Evolutionary conservation across 2,888 invertebrate species (phyloP).

Genomic region (Philereme transversata): DNA sequence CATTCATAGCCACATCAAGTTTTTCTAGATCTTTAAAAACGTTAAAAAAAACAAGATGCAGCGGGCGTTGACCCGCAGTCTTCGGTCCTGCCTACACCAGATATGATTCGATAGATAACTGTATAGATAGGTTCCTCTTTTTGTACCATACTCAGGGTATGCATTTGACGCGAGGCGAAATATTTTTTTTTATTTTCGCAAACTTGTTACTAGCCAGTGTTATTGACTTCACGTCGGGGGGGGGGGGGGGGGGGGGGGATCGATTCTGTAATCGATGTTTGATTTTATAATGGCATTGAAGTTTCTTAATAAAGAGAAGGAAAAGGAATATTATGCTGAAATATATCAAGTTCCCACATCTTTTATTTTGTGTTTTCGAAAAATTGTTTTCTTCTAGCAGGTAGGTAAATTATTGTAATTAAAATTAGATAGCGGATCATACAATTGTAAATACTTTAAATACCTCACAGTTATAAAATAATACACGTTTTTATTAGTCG

Average conservation of each 20-base stretch:
- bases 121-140: constrained; percentile 66
- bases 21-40: constrained; percentile 39
- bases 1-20: constrained; percentile 37
- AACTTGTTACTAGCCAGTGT: constrained; percentile 26
- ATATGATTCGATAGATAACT: constrained; percentile 81
- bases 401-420: too few species aligned
- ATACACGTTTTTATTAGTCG: too few species aligned
- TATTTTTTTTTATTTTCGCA: constrained; percentile 39
- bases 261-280: background rate
- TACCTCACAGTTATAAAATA: too few species aligned
- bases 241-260: background rate
- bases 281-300: background rate
- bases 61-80: constrained; percentile 60
- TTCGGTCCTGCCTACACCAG: constrained; percentile 65
- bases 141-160: constrained; percentile 70
- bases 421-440: too few species aligned
- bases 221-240: constrained; percentile 8
- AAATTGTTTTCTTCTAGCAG: too few species aligned
- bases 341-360: too few species aligned
- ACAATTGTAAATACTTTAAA: too few species aligned
- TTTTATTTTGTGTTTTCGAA: too few species aligned
- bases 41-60: constrained; percentile 58
- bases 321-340: too few species aligned
- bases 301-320: background rate
- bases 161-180: constrained; percentile 64